Evolutionary conservation across 2,797 vertebrate species (phyloP).

Genomic region (Saguinus oedipus): DNA sequence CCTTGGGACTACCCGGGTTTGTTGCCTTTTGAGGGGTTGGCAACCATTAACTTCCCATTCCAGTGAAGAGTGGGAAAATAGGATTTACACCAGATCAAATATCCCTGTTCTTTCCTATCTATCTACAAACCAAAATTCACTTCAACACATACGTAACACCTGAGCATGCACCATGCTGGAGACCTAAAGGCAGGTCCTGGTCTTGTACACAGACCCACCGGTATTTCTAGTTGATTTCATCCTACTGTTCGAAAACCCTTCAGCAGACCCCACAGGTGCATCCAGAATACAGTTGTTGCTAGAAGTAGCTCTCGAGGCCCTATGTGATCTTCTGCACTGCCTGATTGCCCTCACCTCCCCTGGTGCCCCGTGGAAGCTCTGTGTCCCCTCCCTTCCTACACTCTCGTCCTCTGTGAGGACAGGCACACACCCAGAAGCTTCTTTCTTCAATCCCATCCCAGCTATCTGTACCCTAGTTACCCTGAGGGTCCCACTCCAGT

Average conservation of each 20-base stretch:
- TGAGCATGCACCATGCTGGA: rapidly evolving
- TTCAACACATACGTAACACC: too few relatives aligned
- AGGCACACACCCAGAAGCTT: not conserved
- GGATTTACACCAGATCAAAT: not conserved
- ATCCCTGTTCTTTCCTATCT: not conserved
- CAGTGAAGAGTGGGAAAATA: not conserved
- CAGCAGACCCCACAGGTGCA: not conserved
- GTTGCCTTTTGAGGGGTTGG: not conserved
- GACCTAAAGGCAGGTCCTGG: not conserved
- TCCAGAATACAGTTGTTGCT: not conserved
- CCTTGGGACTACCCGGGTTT: not conserved
- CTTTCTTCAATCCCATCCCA: rapidly evolving
- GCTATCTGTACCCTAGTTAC: not conserved
- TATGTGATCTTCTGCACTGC: rapidly evolving
- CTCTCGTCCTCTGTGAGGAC: rapidly evolving
- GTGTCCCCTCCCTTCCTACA: not conserved
- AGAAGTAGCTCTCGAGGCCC: not conserved
- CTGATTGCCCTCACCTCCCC: not conserved
- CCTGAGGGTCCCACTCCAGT: too few relatives aligned
- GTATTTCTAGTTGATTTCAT: not conserved
- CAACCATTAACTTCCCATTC: not conserved
- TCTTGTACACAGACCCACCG: not conserved
- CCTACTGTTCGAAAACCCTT: not conserved
- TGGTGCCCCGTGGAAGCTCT: not conserved
- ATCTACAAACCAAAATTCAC: not conserved